Base-by-base conservation (phyloP, 2,113 vertebrate genomes). In the Chauna torquata region DNA sequence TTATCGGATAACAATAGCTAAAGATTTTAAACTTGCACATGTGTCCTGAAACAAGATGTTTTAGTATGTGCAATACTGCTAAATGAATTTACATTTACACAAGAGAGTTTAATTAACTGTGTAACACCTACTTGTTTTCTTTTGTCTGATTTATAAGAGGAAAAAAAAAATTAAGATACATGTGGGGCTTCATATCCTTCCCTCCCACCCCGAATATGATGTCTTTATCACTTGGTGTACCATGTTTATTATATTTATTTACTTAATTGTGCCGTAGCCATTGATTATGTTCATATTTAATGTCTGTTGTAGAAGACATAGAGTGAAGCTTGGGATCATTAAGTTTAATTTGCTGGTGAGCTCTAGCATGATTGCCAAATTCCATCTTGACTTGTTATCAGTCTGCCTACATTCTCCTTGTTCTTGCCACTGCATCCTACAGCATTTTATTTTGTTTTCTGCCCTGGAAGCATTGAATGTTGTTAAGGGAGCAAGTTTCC, bases 11-110 rank as follows among this genome's bases (percentile, higher is more conserved):
- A 79, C 34, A 76, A 54, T 79, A 57, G 72, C 68, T 95, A 88
- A 93, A 84, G 80, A 86, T 94, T 95, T 92, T 92, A 89, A 94
- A 94, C 57, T 95, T 84, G 47, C 34, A 84, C 44, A 65, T 69
- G 22, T 86, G 40, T 93, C 72, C 58, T 47, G 66, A 89, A 40
- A n/a, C 11, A 76, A 58, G 40, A 30, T 45, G 11, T 23, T 28
- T 84, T 84, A 61, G 36, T 45, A 45, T 11, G 25, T 22, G 61
- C 32, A 45, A 5, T 45, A 24, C 30, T 80, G 38, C 45, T 92
- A 92, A 91, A 82, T 54, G 8, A 89, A 93, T 86, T 92, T 75
- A 59, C 23, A 93, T 86, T 92, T 75, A 59, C 23, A 75, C 0
- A 68, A 40, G 12, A 62, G n/a, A n/a, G 16, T 44, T 94, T 92